Conservation (phyloP, 1,140 invertebrate genomes). For the Pachyrhynchus sulphureomaculatus region DNA sequence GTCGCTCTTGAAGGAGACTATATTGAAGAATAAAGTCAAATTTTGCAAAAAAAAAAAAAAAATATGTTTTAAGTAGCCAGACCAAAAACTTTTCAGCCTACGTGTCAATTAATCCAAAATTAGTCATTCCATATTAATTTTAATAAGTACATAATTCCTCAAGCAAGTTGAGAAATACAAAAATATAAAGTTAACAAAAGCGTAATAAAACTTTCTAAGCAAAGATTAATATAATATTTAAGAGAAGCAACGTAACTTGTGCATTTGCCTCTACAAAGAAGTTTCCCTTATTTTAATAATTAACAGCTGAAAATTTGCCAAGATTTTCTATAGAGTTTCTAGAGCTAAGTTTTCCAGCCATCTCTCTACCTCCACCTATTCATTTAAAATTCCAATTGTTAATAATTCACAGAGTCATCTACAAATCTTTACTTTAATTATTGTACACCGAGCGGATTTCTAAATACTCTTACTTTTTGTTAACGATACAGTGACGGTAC, state of each 20-base stretch:
- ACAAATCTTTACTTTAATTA: conserved; percentile 17
- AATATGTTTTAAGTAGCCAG: no score
- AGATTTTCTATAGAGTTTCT: neutral
- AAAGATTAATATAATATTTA: conserved; percentile 16
- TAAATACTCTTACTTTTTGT: no score
- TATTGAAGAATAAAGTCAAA: no score
- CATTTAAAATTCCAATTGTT: conserved; percentile 13
- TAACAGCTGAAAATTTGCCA: conserved; percentile 7
- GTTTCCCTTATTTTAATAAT: conserved; percentile 15
- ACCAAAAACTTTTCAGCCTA: no score
- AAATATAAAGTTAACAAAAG: neutral
- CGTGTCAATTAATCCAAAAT: no score
- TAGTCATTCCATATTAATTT: no score
- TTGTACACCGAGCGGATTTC: neutral
- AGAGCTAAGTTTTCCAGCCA: neutral
- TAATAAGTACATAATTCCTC: conserved; percentile 1
- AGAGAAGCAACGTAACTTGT: conserved; percentile 6
- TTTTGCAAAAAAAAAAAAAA: no score
- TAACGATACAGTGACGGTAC: no score
- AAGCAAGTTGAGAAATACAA: neutral
- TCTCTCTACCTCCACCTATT: conserved; percentile 1
- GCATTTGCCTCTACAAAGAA: conserved; percentile 9
- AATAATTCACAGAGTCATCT: conserved; percentile 12
- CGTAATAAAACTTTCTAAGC: neutral
- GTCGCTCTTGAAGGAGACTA: no score